Evolutionary conservation across 2,888 invertebrate species (phyloP).

Genomic region (Andrena bicolor): DNA sequence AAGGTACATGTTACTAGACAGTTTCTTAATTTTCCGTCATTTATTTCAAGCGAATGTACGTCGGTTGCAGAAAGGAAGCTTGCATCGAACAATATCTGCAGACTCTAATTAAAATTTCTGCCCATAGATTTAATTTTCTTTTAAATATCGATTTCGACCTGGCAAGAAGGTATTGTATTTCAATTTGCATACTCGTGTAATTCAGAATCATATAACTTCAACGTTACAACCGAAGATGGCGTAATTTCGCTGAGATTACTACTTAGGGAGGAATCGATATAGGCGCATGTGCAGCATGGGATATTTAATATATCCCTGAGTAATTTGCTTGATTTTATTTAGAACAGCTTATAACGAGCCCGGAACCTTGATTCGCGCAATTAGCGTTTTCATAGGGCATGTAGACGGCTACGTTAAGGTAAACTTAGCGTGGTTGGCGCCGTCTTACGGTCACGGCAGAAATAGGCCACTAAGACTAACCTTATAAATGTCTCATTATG

Average conservation of each 20-base stretch:
- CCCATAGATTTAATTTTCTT: not conserved
- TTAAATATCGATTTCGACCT: not conserved
- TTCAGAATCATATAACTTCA: not conserved
- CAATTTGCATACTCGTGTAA: conserved; percentile 27
- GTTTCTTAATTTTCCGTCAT: not conserved
- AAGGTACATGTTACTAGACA: too few species aligned
- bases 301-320: conserved; percentile 14
- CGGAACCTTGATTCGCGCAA: conserved; percentile 31
- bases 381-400: conserved; percentile 9
- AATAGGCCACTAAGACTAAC: conserved; percentile 35
- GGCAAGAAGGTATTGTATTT: too few species aligned
- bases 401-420: conserved; percentile 13
- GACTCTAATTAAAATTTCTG: not conserved
- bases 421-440: conserved; percentile 22
- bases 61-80: not conserved
- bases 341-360: not conserved
- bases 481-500: conserved; percentile 45
- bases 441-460: conserved; percentile 22
- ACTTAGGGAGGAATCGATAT: not conserved
- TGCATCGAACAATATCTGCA: not conserved
- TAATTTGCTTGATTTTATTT: conserved; percentile 9
- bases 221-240: not conserved
- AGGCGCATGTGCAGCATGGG: not conserved
- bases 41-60: not conserved
- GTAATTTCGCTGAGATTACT: conserved; percentile 9